Evolutionary conservation across 2,888 invertebrate genomes (phyloP), one percentile per base, ranked within the genome.

Genomic region (Exocentrus adspersus): DNA sequence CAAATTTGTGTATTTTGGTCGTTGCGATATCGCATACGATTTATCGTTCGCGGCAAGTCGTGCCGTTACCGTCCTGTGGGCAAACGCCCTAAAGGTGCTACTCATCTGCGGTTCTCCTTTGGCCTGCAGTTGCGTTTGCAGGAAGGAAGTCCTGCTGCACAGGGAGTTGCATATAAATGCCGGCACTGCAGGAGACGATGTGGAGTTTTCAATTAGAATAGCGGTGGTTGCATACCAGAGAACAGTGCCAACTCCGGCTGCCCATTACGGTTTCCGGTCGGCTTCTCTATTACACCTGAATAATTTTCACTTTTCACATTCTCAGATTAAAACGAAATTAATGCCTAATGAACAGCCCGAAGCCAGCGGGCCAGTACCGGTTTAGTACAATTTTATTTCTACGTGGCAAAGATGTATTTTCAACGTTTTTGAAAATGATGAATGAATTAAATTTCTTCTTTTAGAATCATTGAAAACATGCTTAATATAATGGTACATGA

Each of bases 261-360:
- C 68, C 77, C 76, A 76, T 79, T 79, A 78, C 72, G 78, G 77
- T 80, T 79, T 78, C 79, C 78, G 77, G 77, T 79, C 74, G 75
- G 77, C 76, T 79, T 75, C 75, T 73, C 78, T 69, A 71, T 77
- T 79, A 77, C 77, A 79, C 78, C 78, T 79, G 78, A 78, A 78
- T 77, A 79, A 79, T 78, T 80, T 79, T 79, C 78, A 79, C 79
- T 80, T 79, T 78, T 74, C 77, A 77, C 77, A 76, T 76, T 77
- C 74, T 70, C 71, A 77, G 78, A 79, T 80, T 80, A 79, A 77
- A 78, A 78, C 74, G 72, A 75, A 79, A 79, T 80, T 79, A 80
- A 77, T 75, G 76, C 75, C 76, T 79, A 79, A 80, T 79, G 80
- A 79, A 79, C 75, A 73, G 67, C 69, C 73, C 71, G 73, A 67